These are phyloP conservation scores for Sceloporus tristichus DNA, from an alignment of 2,113 vertebrate species.

Conservation along the genomic window DNA sequence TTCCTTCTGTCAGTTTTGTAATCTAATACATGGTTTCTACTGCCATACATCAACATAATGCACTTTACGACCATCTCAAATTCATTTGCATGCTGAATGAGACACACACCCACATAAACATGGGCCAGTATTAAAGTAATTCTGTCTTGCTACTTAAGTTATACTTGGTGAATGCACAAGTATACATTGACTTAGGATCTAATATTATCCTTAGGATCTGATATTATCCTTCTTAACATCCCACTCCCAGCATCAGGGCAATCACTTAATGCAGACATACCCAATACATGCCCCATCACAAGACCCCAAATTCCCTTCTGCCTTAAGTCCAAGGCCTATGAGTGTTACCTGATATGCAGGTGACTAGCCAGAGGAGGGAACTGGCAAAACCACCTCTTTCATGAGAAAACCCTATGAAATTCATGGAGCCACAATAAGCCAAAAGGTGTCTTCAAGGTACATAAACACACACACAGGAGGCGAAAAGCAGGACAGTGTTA, in stretches of 20 bases:
- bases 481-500: accelerated
- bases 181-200: not conserved
- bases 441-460: too few relatives aligned
- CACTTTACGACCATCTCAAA: not conserved
- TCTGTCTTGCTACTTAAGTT: not conserved
- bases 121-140: not conserved
- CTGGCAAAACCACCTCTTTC: too few relatives aligned
- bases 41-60: not conserved
- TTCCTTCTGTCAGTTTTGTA: not conserved
- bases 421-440: too few relatives aligned
- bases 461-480: too few relatives aligned
- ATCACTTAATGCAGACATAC: not conserved
- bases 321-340: not conserved
- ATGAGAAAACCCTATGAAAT: too few relatives aligned
- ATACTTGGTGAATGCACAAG: not conserved
- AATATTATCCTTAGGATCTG: not conserved
- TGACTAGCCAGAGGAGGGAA: not conserved
- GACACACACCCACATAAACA: not conserved
- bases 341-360: not conserved
- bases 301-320: not conserved
- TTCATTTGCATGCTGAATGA: not conserved
- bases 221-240: not conserved
- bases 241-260: not conserved
- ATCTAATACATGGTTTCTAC: not conserved
- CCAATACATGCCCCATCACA: too few relatives aligned